Evolutionary conservation across 2,797 vertebrate genomes (phyloP).

Genomic region (Psittacula echo): DNA sequence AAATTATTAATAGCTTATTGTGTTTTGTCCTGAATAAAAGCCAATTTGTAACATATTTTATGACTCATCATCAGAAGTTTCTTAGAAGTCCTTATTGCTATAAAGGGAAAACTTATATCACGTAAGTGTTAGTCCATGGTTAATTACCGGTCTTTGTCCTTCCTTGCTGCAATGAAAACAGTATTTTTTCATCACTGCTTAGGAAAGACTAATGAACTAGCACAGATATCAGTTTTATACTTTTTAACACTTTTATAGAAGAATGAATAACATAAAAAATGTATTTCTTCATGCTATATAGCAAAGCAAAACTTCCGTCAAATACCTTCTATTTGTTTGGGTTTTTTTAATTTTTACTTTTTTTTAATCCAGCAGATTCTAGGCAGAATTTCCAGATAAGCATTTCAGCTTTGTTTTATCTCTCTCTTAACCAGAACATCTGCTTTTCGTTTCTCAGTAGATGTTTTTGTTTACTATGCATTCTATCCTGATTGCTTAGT

Average conservation of each 20-base stretch:
- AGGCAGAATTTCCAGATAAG: slow-evolving; percentile 7
- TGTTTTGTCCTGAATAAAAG: background rate
- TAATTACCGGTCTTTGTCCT: background rate
- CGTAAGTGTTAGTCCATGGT: background rate
- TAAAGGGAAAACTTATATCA: background rate
- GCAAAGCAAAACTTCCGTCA: background rate
- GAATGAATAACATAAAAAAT: background rate
- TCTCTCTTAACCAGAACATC: slow-evolving; percentile 2
- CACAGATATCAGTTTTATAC: background rate
- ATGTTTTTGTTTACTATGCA: background rate
- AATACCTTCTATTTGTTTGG: background rate
- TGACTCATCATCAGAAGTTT: background rate
- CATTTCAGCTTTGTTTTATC: background rate
- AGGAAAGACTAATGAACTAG: background rate
- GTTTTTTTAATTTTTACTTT: background rate
- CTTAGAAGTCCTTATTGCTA: background rate
- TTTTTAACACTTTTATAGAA: background rate
- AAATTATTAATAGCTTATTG: background rate
- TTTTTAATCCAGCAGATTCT: background rate
- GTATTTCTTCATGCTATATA: background rate
- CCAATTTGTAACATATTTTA: background rate
- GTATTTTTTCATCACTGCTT: background rate
- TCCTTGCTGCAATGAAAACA: background rate
- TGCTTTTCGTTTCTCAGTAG: background rate
- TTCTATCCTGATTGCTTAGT: background rate